A percentile compares a stretch with the other conserved stretches of the same genome.
These are phyloP conservation scores for Trachelus stipa DNA, from an alignment of 2,888 invertebrate species.

Conservation along the genomic window DNA sequence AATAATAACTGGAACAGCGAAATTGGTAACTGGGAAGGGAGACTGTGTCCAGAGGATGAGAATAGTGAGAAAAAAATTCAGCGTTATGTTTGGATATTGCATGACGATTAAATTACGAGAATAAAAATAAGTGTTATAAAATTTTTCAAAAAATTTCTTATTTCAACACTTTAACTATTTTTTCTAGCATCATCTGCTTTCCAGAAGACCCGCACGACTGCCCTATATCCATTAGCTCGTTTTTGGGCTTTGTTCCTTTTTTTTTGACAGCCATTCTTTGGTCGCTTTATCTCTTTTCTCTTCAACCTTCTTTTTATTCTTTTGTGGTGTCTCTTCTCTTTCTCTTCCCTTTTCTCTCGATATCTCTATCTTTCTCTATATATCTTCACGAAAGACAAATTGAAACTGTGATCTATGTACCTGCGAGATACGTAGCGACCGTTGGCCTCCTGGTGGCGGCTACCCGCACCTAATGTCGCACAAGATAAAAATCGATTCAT, in stretches of 20 bases:
- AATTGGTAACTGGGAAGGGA: background rate
- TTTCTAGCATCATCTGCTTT: background rate
- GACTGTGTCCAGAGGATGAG: too few relatives aligned
- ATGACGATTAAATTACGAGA: too few relatives aligned
- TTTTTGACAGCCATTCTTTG: background rate
- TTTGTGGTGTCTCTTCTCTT: background rate
- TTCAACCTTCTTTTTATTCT: background rate
- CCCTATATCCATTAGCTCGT: background rate
- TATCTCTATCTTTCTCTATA: background rate
- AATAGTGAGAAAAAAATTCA: too few relatives aligned
- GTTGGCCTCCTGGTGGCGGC: background rate
- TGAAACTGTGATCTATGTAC: background rate
- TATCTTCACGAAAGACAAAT: background rate
- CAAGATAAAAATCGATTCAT: background rate
- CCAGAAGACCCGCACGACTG: background rate
- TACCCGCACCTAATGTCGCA: background rate
- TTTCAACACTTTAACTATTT: background rate
- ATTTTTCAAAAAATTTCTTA: too few relatives aligned
- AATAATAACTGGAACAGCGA: background rate
- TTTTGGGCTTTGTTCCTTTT: background rate
- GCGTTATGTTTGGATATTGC: too few relatives aligned
- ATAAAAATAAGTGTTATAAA: too few relatives aligned
- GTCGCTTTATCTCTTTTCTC: background rate
- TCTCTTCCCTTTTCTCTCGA: background rate
- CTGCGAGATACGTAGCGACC: background rate